Evolutionary conservation across 2,113 vertebrate genomes (phyloP), one percentile per base, ranked within the genome.

Genomic region (Coregonus clupeaformis): DNA sequence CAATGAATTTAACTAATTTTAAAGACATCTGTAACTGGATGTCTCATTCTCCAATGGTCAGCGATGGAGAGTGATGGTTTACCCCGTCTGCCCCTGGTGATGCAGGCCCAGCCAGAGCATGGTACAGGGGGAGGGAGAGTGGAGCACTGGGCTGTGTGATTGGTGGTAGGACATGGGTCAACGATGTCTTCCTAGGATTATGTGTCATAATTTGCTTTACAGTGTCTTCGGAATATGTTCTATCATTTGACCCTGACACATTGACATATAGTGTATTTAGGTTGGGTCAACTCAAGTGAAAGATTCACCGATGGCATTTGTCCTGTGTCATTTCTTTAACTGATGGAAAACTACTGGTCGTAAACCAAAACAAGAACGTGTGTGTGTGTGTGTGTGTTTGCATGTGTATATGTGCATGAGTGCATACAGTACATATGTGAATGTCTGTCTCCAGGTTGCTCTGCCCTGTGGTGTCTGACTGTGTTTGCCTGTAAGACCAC

Each of bases 401-500:
- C n/a, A n/a, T n/a, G n/a, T n/a, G n/a, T n/a, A n/a, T n/a, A n/a
- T n/a, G n/a, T n/a, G n/a, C n/a, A n/a, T 76, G 27, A 76, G 18
- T 42, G 7, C 36, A 2, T 42, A 42, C 0, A 42, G n/a, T 42
- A 11, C 36, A 11, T 42, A 11, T 11, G 36, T 42, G 36, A 42
- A 42, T 42, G 36, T 42, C 36, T 42, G 36, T 42, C 36, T 76
- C 13, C 63, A 91, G 92, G 92, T n/a, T 92, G 92, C 68, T 90
- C 86, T 66, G 93, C 91, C 14, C 72, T 91, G 25, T 94, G 92
- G 87, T 94, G 92, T 80, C 84, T 94, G 75, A 91, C 91, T 29
- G 78, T 93, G 71, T 92, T 92, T 69, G 90, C 90, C 60, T 92
- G 92, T 80, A 90, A 91, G 81, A 90, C 86, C 71, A 90, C 87